Conservation (phyloP, 2,113 vertebrate genomes). For the Nycticorax nycticorax region DNA sequence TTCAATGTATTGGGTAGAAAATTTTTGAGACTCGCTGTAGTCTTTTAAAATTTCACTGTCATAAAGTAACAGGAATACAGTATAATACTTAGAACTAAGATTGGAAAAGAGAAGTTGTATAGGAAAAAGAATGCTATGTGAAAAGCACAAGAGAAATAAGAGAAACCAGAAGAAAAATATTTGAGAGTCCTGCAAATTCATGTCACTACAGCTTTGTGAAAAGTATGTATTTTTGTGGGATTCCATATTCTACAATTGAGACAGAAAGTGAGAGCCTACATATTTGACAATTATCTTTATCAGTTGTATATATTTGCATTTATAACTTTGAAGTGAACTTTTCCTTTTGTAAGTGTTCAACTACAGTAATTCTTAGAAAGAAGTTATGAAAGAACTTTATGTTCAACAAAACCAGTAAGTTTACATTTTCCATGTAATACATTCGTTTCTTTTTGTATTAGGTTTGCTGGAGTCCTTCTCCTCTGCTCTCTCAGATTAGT, state of each 20-base stretch:
- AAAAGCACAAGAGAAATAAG: background rate
- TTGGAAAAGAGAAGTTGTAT: background rate
- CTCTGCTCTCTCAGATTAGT: background rate
- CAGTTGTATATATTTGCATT: background rate
- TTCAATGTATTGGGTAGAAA: background rate
- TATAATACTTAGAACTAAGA: background rate
- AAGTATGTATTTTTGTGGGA: background rate
- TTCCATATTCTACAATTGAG: background rate
- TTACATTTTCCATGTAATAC: background rate
- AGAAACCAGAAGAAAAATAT: background rate
- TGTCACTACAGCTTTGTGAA: background rate
- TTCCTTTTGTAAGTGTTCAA: background rate
- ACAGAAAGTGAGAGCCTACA: background rate
- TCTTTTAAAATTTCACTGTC: background rate
- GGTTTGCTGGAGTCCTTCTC: background rate
- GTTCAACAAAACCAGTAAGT: background rate
- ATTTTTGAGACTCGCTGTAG: background rate
- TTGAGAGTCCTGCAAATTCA: background rate
- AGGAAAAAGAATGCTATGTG: background rate
- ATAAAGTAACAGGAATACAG: background rate
- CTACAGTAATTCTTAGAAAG: background rate
- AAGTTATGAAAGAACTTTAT: background rate
- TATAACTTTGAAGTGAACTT: background rate
- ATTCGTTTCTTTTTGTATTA: background rate
- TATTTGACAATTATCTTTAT: background rate